phyloP scores from a whole-genome alignment of 1,140 invertebrate species.

The Caenorhabditis tropicalis region DNA sequence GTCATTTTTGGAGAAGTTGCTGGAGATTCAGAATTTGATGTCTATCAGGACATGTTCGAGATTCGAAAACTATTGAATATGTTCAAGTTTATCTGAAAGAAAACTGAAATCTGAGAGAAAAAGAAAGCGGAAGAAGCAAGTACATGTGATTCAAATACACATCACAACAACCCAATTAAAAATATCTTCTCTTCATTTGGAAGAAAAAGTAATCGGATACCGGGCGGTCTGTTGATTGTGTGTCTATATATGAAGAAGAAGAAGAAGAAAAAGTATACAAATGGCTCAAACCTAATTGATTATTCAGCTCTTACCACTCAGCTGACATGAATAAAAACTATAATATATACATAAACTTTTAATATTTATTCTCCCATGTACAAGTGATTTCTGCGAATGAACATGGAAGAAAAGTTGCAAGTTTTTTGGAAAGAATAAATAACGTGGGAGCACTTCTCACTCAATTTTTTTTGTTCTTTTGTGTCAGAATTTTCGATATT shows the following conservation, averaged over 20 bases:
- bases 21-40: too few relatives aligned
- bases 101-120: too few relatives aligned
- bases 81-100: too few relatives aligned
- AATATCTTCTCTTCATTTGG: neutral
- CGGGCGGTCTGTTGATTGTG: neutral
- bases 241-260: neutral
- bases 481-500: slow-evolving; percentile 28
- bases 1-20: too few relatives aligned
- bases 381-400: too few relatives aligned
- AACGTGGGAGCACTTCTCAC: slow-evolving; percentile 4
- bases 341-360: slow-evolving; percentile 22
- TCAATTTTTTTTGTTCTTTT: neutral
- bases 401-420: neutral
- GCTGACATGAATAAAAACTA: slow-evolving; percentile 14
- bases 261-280: neutral
- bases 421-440: neutral
- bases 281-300: neutral
- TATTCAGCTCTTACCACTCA: neutral
- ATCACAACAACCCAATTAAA: neutral
- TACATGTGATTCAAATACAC: too few relatives aligned
- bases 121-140: neutral
- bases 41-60: too few relatives aligned
- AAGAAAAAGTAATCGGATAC: neutral
- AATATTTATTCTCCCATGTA: too few relatives aligned
- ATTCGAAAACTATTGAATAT: too few relatives aligned